Evolutionary conservation across 2,888 invertebrate species (phyloP), one percentile per base, ranked within the genome.

Genomic region (Acronicta leporina): DNA sequence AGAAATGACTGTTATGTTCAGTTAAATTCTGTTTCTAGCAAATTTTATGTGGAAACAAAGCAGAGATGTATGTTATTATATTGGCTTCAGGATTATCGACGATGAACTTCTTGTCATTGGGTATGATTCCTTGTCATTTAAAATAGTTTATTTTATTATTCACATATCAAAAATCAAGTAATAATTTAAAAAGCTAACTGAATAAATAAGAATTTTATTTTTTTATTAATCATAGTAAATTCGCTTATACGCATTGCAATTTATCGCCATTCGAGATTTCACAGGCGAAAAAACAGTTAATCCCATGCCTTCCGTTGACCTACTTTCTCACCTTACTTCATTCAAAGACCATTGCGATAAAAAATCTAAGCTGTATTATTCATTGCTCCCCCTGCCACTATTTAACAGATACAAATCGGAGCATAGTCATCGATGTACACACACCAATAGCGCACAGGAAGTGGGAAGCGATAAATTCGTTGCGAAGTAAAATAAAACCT

Each of bases 401-500:
- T 64, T 72, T 77, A 55, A 73, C 25, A 69, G 71, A 68, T 72
- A 85, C 76, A 81, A 79, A 87, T 81, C 80, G 76, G 54, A 64
- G 68, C 71, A 80, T 63, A 77, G 68, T 63, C 74, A 79, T 75
- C 79, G 77, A 76, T 76, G 73, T 79, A 77, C 49, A 62, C 65
- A 71, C 80, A 77, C 81, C 78, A 72, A 75, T 76, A 71, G 68
- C 75, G 69, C 58, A 71, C 81, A 81, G 89, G 90, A 90, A 85
- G 83, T 79, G 82, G 85, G 82, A 81, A 86, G 72, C 86, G 83
- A 90, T 89, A 90, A 90, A 90, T 90, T 85, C 70, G 73, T 75
- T 77, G 77, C 80, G 80, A 87, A 88, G 89, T 88, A 88, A 89
- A 89, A 90, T 90, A 90, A 89, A 90, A 90, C 88, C 85, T 86